Evolutionary conservation across 2,113 vertebrate species (phyloP), one percentile per base, ranked within the genome.

Genomic region (Nothobranchius furzeri): DNA sequence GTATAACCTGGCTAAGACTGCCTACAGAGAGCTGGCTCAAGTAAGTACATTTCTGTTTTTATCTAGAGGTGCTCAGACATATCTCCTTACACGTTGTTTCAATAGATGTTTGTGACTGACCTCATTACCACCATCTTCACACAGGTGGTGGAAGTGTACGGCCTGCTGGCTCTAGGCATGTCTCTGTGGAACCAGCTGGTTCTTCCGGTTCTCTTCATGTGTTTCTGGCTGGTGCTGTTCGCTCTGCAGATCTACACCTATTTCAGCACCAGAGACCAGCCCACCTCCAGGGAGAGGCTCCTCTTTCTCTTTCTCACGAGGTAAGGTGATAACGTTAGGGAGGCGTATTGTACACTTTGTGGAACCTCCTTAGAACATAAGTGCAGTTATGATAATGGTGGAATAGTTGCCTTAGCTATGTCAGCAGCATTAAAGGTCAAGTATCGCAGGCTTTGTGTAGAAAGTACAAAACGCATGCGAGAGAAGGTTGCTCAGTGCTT

Each of bases 121-220:
- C 15, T 9, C 24, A 43, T 70, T 37, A 68, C 56, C 15, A 60
- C 12, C 43, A 30, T 55, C 12, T 20, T 61, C 35, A 13, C 73
- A 9, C 87, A 99, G 98, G 96, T 99, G 70, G 96, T 99, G 73
- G 97, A 99, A 70, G 97, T 99, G 2, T 99, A 99, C 7, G 98
- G 97, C 12, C 94, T 99, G 67, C 91, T 99, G 36, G 96, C 98
- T 14, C 79, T 99, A 87, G 98, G 96, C 11, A 98, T 99, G 97
- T 98, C 96, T 73, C 88, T 99, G 43, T 99, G 98, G 98, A 99
- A 99, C 90, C 97, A 98, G 85, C 94, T 99, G 75, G 96, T 99
- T 0, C 95, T 99, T 75, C 97, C 98, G 0, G 96, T 99, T 63
- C 95, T 99, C 42, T 99, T 99, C 86, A 99, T 99, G 97, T 96